A percentile compares a stretch with the other conserved stretches of the same genome.
Conservation (phyloP, 2,113 vertebrate genomes). For the Atherinomorus stipes region DNA sequence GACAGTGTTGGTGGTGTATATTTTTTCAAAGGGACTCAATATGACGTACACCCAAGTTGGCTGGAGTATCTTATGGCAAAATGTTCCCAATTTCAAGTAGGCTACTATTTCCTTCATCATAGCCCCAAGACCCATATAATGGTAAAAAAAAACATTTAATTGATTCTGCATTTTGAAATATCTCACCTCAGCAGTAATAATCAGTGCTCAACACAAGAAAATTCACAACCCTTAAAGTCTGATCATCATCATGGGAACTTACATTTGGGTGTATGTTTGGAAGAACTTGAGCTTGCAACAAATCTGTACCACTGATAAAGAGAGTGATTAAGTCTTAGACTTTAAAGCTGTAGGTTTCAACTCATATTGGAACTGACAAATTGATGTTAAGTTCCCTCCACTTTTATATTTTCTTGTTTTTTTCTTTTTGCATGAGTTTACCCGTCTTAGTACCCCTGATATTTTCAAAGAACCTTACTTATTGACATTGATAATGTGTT, state of each 20-base stretch:
- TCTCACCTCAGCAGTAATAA: background rate
- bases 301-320: slow-evolving; percentile 26
- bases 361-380: slow-evolving; percentile 7
- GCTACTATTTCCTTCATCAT: background rate
- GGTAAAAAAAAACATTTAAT: too few species aligned
- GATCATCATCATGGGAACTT: slow-evolving; percentile 1
- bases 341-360: background rate
- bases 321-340: too few species aligned
- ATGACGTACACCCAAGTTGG: too few species aligned
- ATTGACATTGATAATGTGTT: slow-evolving; percentile 58
- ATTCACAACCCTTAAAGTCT: background rate
- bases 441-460: slow-evolving; percentile 21
- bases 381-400: slow-evolving; percentile 28
- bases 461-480: slow-evolving; percentile 49
- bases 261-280: slow-evolving; percentile 5
- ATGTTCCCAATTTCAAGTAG: background rate
- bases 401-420: slow-evolving; percentile 11
- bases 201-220: background rate
- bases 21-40: too few species aligned
- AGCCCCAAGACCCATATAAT: background rate
- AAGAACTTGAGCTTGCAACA: slow-evolving; percentile 33
- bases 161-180: background rate
- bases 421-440: background rate
- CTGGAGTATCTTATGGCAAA: too few species aligned
- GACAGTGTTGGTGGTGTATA: too few species aligned